phyloP scores from a whole-genome alignment of 2,797 vertebrate species.

The Pristis pectinata region DNA sequence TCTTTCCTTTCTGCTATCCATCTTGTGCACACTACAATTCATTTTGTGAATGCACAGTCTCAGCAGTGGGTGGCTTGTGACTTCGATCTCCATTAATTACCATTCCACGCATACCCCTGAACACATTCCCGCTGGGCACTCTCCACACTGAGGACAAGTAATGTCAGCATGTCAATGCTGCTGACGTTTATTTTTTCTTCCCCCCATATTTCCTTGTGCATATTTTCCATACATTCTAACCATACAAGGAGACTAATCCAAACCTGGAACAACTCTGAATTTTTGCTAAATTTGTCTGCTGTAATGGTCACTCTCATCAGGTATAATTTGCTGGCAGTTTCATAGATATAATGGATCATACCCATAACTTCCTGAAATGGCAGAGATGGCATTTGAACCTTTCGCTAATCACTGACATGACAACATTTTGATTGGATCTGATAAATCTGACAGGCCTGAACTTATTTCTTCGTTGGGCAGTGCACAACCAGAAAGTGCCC shows the following conservation, averaged over 20 bases:
- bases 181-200: neutral
- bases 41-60: neutral
- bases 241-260: neutral
- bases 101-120: neutral
- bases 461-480: too few species aligned
- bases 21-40: neutral
- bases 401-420: neutral
- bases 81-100: neutral
- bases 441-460: too few species aligned
- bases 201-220: neutral
- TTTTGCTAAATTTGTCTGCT: neutral
- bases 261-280: neutral
- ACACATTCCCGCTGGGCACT: neutral
- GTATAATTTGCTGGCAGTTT: neutral
- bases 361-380: neutral
- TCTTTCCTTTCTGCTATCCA: neutral
- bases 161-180: neutral
- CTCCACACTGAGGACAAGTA: neutral
- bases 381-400: neutral
- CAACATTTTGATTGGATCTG: neutral
- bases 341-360: neutral
- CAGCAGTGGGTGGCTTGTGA: neutral
- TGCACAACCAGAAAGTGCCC: too few species aligned
- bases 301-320: neutral
- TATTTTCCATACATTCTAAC: neutral